Conservation (phyloP, 2,797 vertebrate genomes). For the Esox masquinongy region DNA sequence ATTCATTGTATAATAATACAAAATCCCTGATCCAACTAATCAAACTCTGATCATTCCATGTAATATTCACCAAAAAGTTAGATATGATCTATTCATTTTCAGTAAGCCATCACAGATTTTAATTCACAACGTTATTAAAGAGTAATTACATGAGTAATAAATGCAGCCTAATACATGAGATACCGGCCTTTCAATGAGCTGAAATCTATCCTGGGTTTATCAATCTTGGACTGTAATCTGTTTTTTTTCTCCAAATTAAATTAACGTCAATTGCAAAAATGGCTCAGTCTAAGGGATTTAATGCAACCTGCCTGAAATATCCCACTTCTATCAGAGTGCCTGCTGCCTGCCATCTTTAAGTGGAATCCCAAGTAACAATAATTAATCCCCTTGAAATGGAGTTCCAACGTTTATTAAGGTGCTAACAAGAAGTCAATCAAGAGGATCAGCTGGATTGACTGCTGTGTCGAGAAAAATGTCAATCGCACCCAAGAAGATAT, state of each 20-base stretch:
- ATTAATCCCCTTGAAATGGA: slow-evolving; percentile 63
- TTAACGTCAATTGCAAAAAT: slow-evolving; percentile 56
- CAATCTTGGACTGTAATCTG: slow-evolving; percentile 52
- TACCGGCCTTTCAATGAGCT: slow-evolving; percentile 54
- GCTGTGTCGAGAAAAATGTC: slow-evolving; percentile 17
- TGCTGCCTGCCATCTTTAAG: slow-evolving; percentile 38
- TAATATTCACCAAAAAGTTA: slow-evolving; percentile 32
- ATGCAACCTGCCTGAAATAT: slow-evolving; percentile 58
- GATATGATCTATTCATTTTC: slow-evolving; percentile 48
- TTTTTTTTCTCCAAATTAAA: slow-evolving; percentile 59
- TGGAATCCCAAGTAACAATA: slow-evolving; percentile 66
- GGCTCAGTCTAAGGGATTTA: slow-evolving; percentile 55
- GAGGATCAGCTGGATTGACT: slow-evolving; percentile 42
- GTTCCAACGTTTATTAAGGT: slow-evolving; percentile 61
- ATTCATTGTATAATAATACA: slow-evolving; percentile 35
- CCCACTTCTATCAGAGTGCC: slow-evolving; percentile 37
- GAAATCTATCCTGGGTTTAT: slow-evolving; percentile 57
- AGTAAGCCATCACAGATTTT: slow-evolving; percentile 22
- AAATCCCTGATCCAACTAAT: slow-evolving; percentile 29
- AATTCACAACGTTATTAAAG: slow-evolving; percentile 41
- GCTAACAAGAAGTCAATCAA: slow-evolving; percentile 64
- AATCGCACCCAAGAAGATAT: slow-evolving; percentile 10
- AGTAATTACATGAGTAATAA: slow-evolving; percentile 50
- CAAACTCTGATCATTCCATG: slow-evolving; percentile 7
- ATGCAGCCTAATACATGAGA: slow-evolving; percentile 46